These are phyloP conservation scores for Anolis apletophallus DNA, from an alignment of 2,797 vertebrate genomes.

Conservation along the genomic window DNA sequence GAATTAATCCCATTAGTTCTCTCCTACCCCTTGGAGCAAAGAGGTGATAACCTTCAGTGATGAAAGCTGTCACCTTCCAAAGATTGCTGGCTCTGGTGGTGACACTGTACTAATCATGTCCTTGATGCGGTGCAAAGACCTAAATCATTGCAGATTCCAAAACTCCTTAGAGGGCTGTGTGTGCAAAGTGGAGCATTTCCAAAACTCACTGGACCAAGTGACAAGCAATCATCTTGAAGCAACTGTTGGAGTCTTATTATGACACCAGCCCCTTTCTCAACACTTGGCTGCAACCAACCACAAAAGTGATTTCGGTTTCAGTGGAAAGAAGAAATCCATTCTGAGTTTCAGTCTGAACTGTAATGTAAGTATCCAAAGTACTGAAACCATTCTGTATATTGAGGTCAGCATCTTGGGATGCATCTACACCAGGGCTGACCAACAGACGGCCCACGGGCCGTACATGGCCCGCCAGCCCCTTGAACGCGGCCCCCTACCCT, in stretches of 20 bases:
- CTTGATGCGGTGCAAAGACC: neutral
- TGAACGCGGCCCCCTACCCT: no score
- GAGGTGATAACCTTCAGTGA: neutral
- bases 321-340: no score
- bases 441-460: no score
- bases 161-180: neutral
- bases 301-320: no score
- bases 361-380: no score
- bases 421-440: no score
- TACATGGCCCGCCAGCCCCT: no score
- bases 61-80: neutral
- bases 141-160: neutral
- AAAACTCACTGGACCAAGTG: slow-evolving; percentile 11
- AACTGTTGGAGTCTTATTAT: neutral
- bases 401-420: no score
- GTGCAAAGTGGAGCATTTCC: neutral
- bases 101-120: neutral
- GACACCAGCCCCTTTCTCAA: neutral
- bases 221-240: neutral
- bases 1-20: slow-evolving; percentile 5
- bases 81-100: neutral
- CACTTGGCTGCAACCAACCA: neutral
- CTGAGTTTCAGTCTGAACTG: no score
- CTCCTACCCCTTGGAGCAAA: neutral
- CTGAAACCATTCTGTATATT: no score